phyloP scores from a whole-genome alignment of 2,113 vertebrate species.

The Fulmarus glacialis region DNA sequence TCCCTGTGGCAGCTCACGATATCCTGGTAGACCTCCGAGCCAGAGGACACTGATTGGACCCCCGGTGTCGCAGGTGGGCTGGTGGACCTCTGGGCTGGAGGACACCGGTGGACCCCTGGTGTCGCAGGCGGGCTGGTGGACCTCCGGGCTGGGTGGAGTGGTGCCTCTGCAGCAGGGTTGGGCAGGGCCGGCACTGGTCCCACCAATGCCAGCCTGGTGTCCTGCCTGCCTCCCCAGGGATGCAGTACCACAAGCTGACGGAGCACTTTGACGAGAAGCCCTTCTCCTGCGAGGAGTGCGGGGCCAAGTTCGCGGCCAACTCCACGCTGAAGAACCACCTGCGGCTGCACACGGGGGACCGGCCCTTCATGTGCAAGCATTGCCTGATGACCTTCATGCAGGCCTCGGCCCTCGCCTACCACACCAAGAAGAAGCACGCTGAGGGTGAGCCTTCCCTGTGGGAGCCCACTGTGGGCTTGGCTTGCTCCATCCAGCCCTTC shows the following conservation, averaged over 20 bases:
- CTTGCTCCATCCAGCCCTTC: not conserved
- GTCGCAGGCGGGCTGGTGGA: not conserved
- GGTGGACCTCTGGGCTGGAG: not conserved
- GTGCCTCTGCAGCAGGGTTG: not conserved
- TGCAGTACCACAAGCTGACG: slow-evolving; percentile 89
- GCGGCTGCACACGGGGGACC: slow-evolving; percentile 86
- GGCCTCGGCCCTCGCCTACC: slow-evolving; percentile 87
- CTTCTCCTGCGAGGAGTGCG: slow-evolving; percentile 85
- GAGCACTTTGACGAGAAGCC: slow-evolving; percentile 91
- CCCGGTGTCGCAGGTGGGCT: too few species aligned
- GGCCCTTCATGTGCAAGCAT: slow-evolving; percentile 87
- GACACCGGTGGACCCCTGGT: not conserved
- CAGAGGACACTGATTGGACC: not conserved
- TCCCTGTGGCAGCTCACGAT: rapidly evolving
- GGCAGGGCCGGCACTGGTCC: not conserved
- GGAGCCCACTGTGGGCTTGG: not conserved
- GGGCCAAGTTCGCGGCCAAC: slow-evolving; percentile 86
- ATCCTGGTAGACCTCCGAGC: not conserved
- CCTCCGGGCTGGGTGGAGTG: not conserved
- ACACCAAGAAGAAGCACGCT: slow-evolving; percentile 90
- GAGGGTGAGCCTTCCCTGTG: slow-evolving; percentile 74
- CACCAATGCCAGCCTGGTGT: rapidly evolving
- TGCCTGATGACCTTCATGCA: slow-evolving; percentile 89
- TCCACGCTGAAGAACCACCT: slow-evolving; percentile 91
- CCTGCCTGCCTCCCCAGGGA: slow-evolving; percentile 67